These are phyloP conservation scores for Ectropis grisescens DNA, from an alignment of 1,140 invertebrate species.

Conservation along the genomic window DNA sequence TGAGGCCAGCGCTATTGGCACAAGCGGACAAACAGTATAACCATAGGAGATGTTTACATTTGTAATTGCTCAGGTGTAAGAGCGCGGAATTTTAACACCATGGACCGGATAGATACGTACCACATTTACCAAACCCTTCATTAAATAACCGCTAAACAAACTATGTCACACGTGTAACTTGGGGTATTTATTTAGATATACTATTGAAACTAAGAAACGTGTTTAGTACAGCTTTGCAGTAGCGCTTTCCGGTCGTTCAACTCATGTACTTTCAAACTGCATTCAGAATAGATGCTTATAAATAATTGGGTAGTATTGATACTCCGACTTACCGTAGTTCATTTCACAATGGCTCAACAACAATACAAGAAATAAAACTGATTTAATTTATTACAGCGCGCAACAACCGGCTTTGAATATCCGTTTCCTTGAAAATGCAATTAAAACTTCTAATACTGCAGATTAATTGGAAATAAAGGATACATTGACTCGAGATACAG, in stretches of 20 bases:
- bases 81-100: slow-evolving; percentile 8
- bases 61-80: slow-evolving; percentile 32
- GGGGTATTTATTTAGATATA: too few species aligned
- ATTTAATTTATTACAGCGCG: neutral
- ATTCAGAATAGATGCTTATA: slow-evolving; percentile 11
- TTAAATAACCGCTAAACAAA: slow-evolving; percentile 23
- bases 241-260: slow-evolving; percentile 22
- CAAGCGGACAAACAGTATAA: slow-evolving; percentile 31
- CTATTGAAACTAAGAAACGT: too few species aligned
- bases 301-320: too few species aligned
- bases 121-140: slow-evolving; percentile 9
- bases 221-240: too few species aligned
- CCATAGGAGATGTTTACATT: slow-evolving; percentile 28
- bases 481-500: slow-evolving; percentile 10
- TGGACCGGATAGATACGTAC: slow-evolving; percentile 5
- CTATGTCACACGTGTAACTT: slow-evolving; percentile 3
- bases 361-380: too few species aligned
- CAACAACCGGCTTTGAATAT: too few species aligned
- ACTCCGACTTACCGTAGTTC: too few species aligned
- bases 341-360: too few species aligned
- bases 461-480: slow-evolving; percentile 4
- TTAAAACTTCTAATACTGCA: too few species aligned
- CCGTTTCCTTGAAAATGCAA: too few species aligned
- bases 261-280: slow-evolving; percentile 23
- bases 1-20: slow-evolving; percentile 36